A percentile compares a stretch with the other conserved stretches of the same genome.
phyloP scores from a whole-genome alignment of 1,140 invertebrate genomes.

The Araneus ventricosus region DNA sequence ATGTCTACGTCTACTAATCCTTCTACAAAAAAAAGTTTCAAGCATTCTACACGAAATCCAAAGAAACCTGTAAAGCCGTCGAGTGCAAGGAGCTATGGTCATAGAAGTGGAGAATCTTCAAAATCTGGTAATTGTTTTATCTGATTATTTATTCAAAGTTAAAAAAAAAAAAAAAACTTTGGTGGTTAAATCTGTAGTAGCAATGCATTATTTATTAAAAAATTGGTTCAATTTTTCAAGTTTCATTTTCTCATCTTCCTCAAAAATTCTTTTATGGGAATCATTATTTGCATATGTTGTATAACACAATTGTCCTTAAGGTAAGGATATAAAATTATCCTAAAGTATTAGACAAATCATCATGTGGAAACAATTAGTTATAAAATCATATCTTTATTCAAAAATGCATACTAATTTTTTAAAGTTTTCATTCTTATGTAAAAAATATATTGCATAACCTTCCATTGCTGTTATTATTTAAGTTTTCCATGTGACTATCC shows the following conservation, averaged over 20 bases:
- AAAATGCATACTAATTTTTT: too few species aligned
- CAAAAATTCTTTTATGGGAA: background rate
- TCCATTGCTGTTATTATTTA: too few species aligned
- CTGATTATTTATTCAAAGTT: background rate
- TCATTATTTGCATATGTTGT: too few species aligned
- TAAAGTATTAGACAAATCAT: too few species aligned
- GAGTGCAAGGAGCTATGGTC: constrained; percentile 64
- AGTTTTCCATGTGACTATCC: too few species aligned
- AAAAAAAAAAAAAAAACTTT: background rate
- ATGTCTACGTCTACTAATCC: constrained; percentile 60
- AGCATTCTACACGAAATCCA: constrained; percentile 67
- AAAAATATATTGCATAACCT: too few species aligned
- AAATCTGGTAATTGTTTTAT: constrained; percentile 55
- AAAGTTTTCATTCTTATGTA: too few species aligned
- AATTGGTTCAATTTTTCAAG: background rate
- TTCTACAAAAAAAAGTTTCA: constrained; percentile 48
- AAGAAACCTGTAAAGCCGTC: constrained; percentile 64
- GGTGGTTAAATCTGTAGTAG: too few species aligned
- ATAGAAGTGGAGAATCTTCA: constrained; percentile 56
- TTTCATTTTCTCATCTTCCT: background rate
- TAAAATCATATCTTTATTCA: too few species aligned
- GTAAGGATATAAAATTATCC: too few species aligned
- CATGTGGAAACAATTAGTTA: too few species aligned
- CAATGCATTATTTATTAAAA: background rate
- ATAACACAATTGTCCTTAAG: too few species aligned